These are phyloP conservation scores for Drosophila ustulata DNA, from an alignment of 2,888 invertebrate species.

Conservation along the genomic window DNA sequence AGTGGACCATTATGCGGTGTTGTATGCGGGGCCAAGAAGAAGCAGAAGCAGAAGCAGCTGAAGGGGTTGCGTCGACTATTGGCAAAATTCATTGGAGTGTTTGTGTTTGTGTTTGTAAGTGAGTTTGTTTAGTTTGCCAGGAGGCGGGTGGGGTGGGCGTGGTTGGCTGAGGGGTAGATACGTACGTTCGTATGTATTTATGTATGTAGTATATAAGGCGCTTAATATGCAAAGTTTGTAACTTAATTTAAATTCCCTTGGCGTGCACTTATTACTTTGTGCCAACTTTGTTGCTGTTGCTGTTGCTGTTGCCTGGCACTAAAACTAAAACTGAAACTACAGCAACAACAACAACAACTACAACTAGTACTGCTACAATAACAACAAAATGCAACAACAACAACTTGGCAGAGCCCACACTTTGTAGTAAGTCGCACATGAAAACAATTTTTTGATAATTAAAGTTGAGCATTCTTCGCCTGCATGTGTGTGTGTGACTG, in stretches of 20 bases:
- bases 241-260: constrained; percentile 76
- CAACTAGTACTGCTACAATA: constrained; percentile 17
- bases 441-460: constrained; percentile 67
- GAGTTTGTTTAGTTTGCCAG: constrained; percentile 41
- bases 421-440: constrained; percentile 61
- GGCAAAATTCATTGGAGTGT: constrained; percentile 47
- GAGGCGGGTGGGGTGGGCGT: neutral
- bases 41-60: constrained; percentile 37
- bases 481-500: constrained; percentile 8
- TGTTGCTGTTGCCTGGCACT: constrained; percentile 50
- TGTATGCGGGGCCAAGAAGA: constrained; percentile 25
- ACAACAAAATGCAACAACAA: constrained; percentile 27
- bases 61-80: constrained; percentile 54
- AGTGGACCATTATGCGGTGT: constrained; percentile 51
- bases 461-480: constrained; percentile 56
- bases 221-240: constrained; percentile 72
- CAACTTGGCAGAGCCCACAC: constrained; percentile 61
- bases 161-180: neutral
- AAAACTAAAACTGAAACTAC: constrained; percentile 46
- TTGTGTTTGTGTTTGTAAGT: constrained; percentile 47
- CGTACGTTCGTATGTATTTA: neutral
- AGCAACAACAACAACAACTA: constrained; percentile 17
- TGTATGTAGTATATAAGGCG: constrained; percentile 46
- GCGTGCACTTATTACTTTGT: constrained; percentile 69
- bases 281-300: constrained; percentile 54